A percentile compares a stretch with the other conserved stretches of the same genome.
These are phyloP conservation scores for Amblyjoppa proteus DNA, from an alignment of 2,888 invertebrate genomes.

Conservation along the genomic window DNA sequence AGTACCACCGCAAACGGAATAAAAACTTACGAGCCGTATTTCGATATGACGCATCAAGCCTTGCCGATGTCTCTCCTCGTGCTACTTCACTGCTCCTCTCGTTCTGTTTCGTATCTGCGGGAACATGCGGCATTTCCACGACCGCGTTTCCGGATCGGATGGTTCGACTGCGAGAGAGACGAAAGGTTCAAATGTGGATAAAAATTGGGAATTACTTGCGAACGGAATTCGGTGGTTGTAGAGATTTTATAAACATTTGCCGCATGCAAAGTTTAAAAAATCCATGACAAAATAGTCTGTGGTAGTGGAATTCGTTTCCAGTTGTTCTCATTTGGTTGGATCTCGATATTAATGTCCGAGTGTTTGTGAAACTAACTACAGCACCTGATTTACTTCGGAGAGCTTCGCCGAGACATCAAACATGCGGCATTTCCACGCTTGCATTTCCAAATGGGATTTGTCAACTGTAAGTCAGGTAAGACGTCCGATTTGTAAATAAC, in stretches of 20 bases:
- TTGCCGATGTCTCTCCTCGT: conserved; percentile 65
- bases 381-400: conserved; percentile 80
- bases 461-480: background rate
- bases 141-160: background rate
- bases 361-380: no score
- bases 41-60: conserved; percentile 73
- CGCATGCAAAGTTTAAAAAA: background rate
- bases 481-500: background rate
- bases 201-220: background rate
- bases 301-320: background rate
- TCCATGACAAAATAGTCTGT: background rate
- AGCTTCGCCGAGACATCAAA: conserved; percentile 81
- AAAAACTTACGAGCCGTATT: conserved; percentile 76
- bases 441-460: background rate
- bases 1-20: conserved; percentile 67
- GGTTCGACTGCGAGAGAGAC: background rate
- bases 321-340: conserved; percentile 9
- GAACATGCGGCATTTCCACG: conserved; percentile 59
- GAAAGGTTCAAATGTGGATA: background rate
- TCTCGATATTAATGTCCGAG: background rate
- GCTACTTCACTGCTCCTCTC: conserved; percentile 56
- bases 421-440: conserved; percentile 52
- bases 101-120: conserved; percentile 53
- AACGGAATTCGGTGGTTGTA: background rate
- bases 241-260: background rate